Evolutionary conservation across 2,797 vertebrate species (phyloP), one percentile per base, ranked within the genome.

Genomic region (Lagorchestes hirsutus): DNA sequence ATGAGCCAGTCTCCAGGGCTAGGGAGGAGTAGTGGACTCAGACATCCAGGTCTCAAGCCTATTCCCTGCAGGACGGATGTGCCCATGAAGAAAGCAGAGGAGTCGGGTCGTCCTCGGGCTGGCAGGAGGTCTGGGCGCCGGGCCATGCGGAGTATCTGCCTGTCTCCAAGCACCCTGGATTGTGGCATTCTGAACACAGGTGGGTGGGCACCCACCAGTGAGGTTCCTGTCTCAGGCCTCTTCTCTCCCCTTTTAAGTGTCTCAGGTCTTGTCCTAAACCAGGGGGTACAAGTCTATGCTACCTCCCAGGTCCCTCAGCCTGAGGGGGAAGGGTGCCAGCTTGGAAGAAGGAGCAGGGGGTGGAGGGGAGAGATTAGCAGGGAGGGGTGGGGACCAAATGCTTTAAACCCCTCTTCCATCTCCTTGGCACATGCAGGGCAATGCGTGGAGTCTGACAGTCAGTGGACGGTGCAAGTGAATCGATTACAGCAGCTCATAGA

Each of bases 401-500:
- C 95, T 93, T 13, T 0, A 27, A 94, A 59, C 14, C 31, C 0
- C 1, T 34, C 57, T 22, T 5, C 91, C 97, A 34, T 57, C 90
- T 16, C 50, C 58, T 92, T 97, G 67, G 46, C 0, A 0, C 5
- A 52, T 50, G 29, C 97, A 99, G 99, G 99, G 46, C 91, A 98
- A 96, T 98, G 94, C 93, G 98, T 99, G 0, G 99, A 99, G 87
- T 98, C 99, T 3, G 99, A 98, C 96, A 99, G 98, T 94, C 99
- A 99, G 97, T 99, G 99, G 99, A 99, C 98, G 97, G 99, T 99
- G 96, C 99, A 99, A 98, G 99, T 99, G 97, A 99, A 99, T 97
- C 99, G 99, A 96, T 99, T 99, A 90, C 99, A 99, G 98, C 99
- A 99, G 93, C 99, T 99, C 96, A 99, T 99, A 16, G 99, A 99